A percentile compares a stretch with the other conserved stretches of the same genome.
Evolutionary conservation across 2,113 vertebrate genomes (phyloP).

Genomic region (Mesembrinibis cayennensis): DNA sequence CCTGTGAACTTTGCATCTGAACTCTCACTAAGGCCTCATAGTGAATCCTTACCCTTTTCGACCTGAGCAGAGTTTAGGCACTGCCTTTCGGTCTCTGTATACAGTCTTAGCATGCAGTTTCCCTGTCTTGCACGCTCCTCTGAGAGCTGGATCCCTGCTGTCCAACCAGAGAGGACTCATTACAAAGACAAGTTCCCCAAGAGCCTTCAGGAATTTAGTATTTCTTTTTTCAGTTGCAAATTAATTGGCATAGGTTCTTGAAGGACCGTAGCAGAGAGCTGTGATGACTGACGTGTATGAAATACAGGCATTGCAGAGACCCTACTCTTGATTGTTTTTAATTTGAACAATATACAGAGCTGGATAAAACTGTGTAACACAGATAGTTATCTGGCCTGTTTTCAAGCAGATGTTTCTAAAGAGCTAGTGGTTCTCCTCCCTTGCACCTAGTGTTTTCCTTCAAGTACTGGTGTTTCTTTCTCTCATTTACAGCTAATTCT

Average conservation of each 20-base stretch:
- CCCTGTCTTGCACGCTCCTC: neutral
- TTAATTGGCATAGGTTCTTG: neutral
- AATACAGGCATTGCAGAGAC: neutral
- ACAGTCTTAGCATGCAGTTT: neutral
- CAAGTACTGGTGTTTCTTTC: neutral
- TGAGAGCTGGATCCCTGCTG: neutral
- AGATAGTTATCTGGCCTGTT: neutral
- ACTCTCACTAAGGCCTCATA: neutral
- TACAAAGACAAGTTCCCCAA: neutral
- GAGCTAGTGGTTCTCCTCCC: neutral
- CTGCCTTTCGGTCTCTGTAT: neutral
- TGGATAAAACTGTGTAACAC: neutral
- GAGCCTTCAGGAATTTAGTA: neutral
- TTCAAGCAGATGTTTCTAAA: neutral
- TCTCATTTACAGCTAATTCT: neutral
- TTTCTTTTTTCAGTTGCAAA: neutral
- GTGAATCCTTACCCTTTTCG: neutral
- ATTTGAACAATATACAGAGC: neutral
- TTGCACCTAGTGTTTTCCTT: neutral
- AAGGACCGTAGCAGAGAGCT: neutral
- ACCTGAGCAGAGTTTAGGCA: neutral
- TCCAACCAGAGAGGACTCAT: neutral
- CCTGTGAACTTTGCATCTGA: neutral
- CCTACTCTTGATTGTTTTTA: neutral
- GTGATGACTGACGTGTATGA: neutral